Conservation (phyloP, 23 tunicate species). For the Styela plicata region DNA sequence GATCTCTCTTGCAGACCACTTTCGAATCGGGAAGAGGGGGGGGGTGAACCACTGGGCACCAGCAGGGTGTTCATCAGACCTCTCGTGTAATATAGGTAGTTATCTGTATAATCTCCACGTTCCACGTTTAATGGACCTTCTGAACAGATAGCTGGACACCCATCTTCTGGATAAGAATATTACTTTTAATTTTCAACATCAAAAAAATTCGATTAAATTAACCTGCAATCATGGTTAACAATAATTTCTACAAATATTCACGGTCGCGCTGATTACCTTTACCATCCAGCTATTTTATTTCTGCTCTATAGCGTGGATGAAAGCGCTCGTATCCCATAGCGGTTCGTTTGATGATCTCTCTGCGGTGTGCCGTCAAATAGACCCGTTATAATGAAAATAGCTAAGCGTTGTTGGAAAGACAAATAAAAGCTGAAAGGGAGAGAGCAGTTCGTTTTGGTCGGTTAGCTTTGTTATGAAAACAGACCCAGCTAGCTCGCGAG, state of each 20-base stretch:
- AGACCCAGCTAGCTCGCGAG: not conserved
- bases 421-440: not conserved
- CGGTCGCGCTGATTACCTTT: not conserved
- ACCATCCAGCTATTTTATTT: not conserved
- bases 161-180: too few relatives aligned
- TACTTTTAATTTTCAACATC: not conserved
- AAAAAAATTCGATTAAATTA: not conserved
- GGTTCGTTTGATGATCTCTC: constrained; percentile 11
- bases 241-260: too few relatives aligned
- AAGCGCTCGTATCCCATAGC: constrained; percentile 1
- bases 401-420: not conserved
- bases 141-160: too few relatives aligned
- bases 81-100: too few relatives aligned
- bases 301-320: not conserved
- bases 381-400: constrained; percentile 14
- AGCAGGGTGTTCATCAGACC: too few relatives aligned
- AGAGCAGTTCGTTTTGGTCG: not conserved
- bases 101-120: too few relatives aligned
- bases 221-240: not conserved
- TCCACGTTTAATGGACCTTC: not conserved
- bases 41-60: too few relatives aligned
- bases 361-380: constrained; percentile 17
- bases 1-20: not conserved
- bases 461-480: not conserved
- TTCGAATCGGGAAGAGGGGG: not conserved